These are phyloP conservation scores for Crocallis elinguaria DNA, from an alignment of 2,888 invertebrate genomes.

Conservation along the genomic window DNA sequence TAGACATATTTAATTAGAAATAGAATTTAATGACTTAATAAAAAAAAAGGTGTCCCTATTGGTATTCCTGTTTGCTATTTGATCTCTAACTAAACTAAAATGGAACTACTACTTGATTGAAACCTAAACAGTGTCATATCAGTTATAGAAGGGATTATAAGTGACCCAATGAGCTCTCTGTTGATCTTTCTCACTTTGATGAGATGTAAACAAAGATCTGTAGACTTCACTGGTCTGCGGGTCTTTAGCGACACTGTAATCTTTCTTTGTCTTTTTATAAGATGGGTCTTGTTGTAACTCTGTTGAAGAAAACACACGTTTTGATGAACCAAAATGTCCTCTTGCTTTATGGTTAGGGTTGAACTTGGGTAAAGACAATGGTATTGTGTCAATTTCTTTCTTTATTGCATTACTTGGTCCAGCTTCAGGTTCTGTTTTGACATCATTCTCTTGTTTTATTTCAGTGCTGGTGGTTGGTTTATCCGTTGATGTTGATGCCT, in stretches of 20 bases:
- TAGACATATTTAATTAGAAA: too few species aligned
- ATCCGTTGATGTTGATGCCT: constrained; percentile 29
- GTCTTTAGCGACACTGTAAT: constrained; percentile 95
- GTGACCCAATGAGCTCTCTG: constrained; percentile 98
- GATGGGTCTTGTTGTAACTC: constrained; percentile 86
- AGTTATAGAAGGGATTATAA: constrained; percentile 97
- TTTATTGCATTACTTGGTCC: constrained; percentile 62
- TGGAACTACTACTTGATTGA: too few species aligned
- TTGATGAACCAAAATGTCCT: constrained; percentile 76
- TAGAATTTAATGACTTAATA: too few species aligned
- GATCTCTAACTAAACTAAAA: too few species aligned
- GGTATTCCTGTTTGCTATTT: too few species aligned
- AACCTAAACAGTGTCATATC: too few species aligned
- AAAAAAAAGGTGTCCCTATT: too few species aligned
- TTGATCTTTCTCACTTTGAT: constrained; percentile 94
- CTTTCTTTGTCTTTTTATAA: constrained; percentile 90
- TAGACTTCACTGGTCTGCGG: constrained; percentile 95
- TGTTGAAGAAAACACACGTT: constrained; percentile 63
- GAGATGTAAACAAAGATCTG: constrained; percentile 97
- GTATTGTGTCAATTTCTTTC: constrained; percentile 77
- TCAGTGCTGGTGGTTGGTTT: constrained; percentile 42
- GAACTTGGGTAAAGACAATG: constrained; percentile 72
- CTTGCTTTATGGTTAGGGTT: constrained; percentile 73
- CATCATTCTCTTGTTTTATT: constrained; percentile 50
- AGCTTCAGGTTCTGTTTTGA: constrained; percentile 68